Base-by-base conservation (phyloP, 2,888 invertebrate genomes). In the Orgyia antiqua region DNA sequence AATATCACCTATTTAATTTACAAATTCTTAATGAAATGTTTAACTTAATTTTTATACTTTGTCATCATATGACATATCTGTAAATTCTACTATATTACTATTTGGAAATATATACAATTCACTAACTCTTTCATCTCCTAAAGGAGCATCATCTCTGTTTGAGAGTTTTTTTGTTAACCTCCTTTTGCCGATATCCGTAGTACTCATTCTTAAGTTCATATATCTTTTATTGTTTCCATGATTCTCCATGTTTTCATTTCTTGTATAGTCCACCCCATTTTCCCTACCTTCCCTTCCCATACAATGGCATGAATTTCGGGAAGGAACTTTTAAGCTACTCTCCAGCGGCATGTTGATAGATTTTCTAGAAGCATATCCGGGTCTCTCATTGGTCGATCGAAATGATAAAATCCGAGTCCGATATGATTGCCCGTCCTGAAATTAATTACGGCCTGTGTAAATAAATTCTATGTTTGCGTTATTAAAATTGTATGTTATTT, bases 101-200 rank as follows among this genome's bases (percentile, higher is more conserved):
- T 83, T 83, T 18, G 84, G 86, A 45, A 86, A 86, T 42, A 86
- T 83, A 33, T 86, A 86, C 35, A 86, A 43, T 41, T 86, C 84
- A 37, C 79, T 74, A 29, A 84, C 75, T 52, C 79, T 64, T 40
- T 83, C 84, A 28, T 84, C 80, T 0, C 73, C 74, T 13, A 70
- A 56, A 2, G 80, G 76, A 28, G 59, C 27, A 10, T 74, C 73
- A 6, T 67, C 60, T 19, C 59, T 53, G 18, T 46, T 52, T 4
- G 60, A 31, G 24, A 58, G 43, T 38, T 62, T 60, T 43, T 63
- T 46, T 12, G 55, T 44, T 28, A 53, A 53, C 45, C 55, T 68
- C 36, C 56, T 66, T 42, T 61, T 66, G 21, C 50, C 62, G 11
- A 50, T 51, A 2, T 60, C 50, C 18, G 54, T 57, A 31, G 50